Evolutionary conservation across 1,140 invertebrate species (phyloP), one percentile per base, ranked within the genome.

Genomic region (Arctopsyche grandis): DNA sequence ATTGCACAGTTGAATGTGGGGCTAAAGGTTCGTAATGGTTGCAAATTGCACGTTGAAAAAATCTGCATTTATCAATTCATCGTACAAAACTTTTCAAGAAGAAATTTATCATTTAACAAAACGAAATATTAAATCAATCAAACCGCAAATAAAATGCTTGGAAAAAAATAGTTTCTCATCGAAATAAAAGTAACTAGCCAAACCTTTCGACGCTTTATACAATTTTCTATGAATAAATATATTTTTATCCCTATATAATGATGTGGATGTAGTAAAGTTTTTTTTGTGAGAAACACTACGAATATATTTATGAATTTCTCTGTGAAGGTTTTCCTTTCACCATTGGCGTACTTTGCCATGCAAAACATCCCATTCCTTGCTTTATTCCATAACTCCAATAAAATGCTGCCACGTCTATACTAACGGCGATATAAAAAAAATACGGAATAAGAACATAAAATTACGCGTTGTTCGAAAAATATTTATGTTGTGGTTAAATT

Each of bases 251-350:
- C 3, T 38, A 38, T 38, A 38, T 38, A 38, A 21, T 19, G 56
- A 19, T 9, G 0, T 19, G 19, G 56, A 19, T 9, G 56, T 19
- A 21, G 56, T 5, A 9, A 5, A 60, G 21, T 9, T 60, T 60
- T 60, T 60, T 21, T 21, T 5, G 16, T 9, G 5, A 9, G 56
- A 16, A 66, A n/a, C 63, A 70, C 44, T 48, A 24, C 43, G 19
- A 44, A 69, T 48, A 78, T 69, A 78, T 78, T 78, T 70, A 78
- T 77, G 75, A 77, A 70, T 70, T 78, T 71, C 63, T 19, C 21
- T 9, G 16, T 16, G 56, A 21, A 21, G 14, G 16, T 60, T 60
- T 60, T 19, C 56, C 21, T 60, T 69, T 78, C 24, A 46, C 60
- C 52, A 16, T 1, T 38, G 29, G 69, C 22, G 16, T 69, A 29